Evolutionary conservation across 1,140 invertebrate genomes (phyloP).

Genomic region (Halictus rubicundus): DNA sequence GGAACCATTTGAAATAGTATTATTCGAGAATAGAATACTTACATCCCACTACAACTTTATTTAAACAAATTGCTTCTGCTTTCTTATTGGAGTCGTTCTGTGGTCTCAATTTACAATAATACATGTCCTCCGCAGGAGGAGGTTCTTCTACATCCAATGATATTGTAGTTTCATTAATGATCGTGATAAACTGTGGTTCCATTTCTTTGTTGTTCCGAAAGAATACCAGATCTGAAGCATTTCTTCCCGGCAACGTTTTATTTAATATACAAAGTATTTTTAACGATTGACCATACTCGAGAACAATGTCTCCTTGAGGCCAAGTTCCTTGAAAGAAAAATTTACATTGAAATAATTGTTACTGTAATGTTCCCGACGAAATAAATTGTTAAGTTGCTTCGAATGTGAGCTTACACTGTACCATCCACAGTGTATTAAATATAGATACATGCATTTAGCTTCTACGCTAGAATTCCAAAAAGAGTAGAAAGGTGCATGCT

Average conservation of each 20-base stretch:
- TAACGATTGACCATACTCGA: conserved; percentile 79
- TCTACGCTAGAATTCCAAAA: conserved; percentile 74
- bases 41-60: conserved; percentile 81
- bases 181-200: conserved; percentile 71
- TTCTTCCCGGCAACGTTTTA: conserved; percentile 72
- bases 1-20: not conserved
- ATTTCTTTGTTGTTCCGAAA: conserved; percentile 74
- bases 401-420: conserved; percentile 22
- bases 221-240: conserved; percentile 78
- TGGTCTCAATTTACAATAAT: conserved; percentile 77
- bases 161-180: conserved; percentile 80
- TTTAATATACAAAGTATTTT: conserved; percentile 80
- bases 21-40: conserved; percentile 65
- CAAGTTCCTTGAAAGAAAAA: conserved; percentile 75
- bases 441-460: conserved; percentile 71
- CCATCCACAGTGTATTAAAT: conserved; percentile 57
- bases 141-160: conserved; percentile 76
- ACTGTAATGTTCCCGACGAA: not conserved
- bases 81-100: conserved; percentile 53
- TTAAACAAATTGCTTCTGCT: conserved; percentile 78
- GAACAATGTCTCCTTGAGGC: conserved; percentile 80
- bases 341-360: not conserved
- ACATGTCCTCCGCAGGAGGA: conserved; percentile 74
- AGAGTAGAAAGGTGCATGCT: conserved; percentile 66
- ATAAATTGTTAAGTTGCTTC: not conserved